These are phyloP conservation scores for Polymixis lichenea DNA, from an alignment of 2,888 invertebrate genomes.

Conservation along the genomic window DNA sequence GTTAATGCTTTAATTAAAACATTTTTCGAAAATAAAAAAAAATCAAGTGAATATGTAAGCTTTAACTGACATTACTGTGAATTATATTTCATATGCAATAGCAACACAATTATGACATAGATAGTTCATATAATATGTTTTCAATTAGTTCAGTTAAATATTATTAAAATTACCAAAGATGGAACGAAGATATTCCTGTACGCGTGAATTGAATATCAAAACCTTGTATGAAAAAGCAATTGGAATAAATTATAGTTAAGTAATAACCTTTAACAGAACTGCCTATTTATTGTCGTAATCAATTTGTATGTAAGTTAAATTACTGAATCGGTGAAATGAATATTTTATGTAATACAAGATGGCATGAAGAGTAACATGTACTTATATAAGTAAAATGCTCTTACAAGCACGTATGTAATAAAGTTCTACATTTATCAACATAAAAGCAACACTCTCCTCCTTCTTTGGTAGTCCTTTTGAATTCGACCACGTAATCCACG, in stretches of 20 bases:
- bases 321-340: conserved; percentile 28
- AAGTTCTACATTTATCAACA: conserved; percentile 18
- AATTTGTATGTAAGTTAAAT: conserved; percentile 16
- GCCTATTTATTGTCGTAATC: not conserved
- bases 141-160: not conserved
- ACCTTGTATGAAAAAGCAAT: conserved; percentile 3
- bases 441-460: not conserved
- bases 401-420: conserved; percentile 8
- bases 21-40: no score
- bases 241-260: conserved; percentile 4
- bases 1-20: conserved; percentile 17
- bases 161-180: not conserved
- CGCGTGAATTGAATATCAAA: conserved; percentile 8
- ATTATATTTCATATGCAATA: not conserved
- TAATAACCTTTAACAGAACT: conserved; percentile 14
- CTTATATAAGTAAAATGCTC: conserved; percentile 28
- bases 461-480: not conserved
- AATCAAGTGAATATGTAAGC: no score
- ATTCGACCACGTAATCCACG: not conserved
- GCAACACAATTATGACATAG: not conserved
- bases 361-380: conserved; percentile 12
- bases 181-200: not conserved
- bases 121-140: not conserved
- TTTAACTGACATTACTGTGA: not conserved
- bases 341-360: conserved; percentile 32